Conservation (phyloP, 1,140 invertebrate genomes). For the Adelges cooleyi region DNA sequence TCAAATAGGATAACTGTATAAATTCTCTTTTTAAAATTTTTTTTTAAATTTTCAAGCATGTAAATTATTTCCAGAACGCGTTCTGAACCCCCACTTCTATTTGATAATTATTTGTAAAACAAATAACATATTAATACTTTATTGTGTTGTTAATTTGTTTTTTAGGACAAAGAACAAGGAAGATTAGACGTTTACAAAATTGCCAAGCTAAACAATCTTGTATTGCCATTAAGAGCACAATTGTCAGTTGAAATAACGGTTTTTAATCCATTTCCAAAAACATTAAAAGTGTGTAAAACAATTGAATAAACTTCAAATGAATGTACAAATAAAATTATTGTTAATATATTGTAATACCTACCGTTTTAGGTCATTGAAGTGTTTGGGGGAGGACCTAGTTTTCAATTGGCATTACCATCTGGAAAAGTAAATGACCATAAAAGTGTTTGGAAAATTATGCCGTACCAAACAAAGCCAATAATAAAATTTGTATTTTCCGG, state of each 20-base stretch:
- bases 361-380: slow-evolving; percentile 22
- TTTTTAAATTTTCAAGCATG: too few relatives aligned
- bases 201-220: slow-evolving; percentile 13
- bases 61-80: too few relatives aligned
- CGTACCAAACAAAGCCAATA: slow-evolving; percentile 15
- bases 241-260: slow-evolving; percentile 18
- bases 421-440: slow-evolving; percentile 19
- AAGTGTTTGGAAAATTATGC: slow-evolving; percentile 24
- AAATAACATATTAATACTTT: too few relatives aligned
- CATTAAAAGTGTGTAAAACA: slow-evolving; percentile 7
- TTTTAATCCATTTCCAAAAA: slow-evolving; percentile 14
- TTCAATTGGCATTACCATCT: slow-evolving; percentile 12
- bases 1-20: too few relatives aligned
- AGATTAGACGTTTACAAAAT: slow-evolving; percentile 17
- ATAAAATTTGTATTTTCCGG: slow-evolving; percentile 17
- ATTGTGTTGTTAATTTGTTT: too few relatives aligned
- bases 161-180: slow-evolving; percentile 17
- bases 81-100: too few relatives aligned
- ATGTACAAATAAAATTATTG: too few relatives aligned
- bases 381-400: slow-evolving; percentile 14
- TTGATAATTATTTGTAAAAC: too few relatives aligned
- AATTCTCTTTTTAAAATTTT: too few relatives aligned
- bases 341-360: too few relatives aligned
- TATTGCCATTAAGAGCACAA: slow-evolving; percentile 18
- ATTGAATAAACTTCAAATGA: too few relatives aligned